Conservation (phyloP, 1,140 invertebrate species). For the Tetramorium alpestre region DNA sequence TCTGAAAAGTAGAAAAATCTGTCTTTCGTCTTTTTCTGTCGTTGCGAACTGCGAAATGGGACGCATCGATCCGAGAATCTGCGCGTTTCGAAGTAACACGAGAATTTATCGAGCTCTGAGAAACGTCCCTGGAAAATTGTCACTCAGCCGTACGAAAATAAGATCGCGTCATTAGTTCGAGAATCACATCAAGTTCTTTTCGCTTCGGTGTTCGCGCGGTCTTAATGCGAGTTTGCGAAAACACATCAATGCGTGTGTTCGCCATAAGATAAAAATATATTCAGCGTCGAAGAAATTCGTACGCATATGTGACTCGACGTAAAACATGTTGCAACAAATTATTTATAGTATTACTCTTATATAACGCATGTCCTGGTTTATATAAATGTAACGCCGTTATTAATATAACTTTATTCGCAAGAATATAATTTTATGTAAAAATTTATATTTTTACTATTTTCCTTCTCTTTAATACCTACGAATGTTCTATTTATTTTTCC, state of each 20-base stretch:
- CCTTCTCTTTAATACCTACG: neutral
- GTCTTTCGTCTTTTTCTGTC: neutral
- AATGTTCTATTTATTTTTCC: neutral
- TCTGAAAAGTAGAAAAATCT: neutral
- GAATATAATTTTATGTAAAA: neutral
- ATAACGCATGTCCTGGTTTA: neutral
- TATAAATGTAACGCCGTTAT: neutral
- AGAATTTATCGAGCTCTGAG: neutral
- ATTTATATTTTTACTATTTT: neutral
- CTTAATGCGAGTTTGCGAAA: neutral
- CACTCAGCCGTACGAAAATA: conserved; percentile 38
- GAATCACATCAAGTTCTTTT: neutral
- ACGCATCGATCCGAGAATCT: conserved; percentile 19
- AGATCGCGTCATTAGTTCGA: conserved; percentile 33
- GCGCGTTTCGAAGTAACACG: conserved; percentile 4
- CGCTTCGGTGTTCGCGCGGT: neutral
- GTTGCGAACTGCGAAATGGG: neutral
- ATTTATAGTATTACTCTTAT: conserved; percentile 31
- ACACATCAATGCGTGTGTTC: neutral
- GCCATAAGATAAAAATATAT: conserved; percentile 45
- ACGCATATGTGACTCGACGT: neutral
- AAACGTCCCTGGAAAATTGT: conserved; percentile 37
- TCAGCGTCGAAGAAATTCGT: neutral
- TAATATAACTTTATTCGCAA: neutral
- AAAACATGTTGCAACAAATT: conserved; percentile 33